phyloP scores from a whole-genome alignment of 2,888 invertebrate genomes.

The Aporophyla lueneburgensis region DNA sequence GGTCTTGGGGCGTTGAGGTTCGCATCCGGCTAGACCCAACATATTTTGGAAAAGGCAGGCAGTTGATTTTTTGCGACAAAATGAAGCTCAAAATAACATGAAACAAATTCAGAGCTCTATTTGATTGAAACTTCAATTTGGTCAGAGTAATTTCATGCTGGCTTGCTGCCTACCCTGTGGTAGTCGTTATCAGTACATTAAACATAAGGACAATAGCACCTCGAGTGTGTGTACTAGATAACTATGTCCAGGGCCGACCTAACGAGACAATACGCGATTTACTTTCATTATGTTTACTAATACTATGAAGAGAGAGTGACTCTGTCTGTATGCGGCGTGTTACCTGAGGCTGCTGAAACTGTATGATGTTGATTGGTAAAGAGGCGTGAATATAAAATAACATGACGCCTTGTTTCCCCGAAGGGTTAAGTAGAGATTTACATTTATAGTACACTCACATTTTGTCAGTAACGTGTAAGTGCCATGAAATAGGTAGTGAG shows the following conservation, averaged over 20 bases:
- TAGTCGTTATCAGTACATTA: neutral
- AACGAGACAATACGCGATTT: conserved; percentile 5
- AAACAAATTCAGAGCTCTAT: neutral
- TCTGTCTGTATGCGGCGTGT: neutral
- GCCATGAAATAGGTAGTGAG: neutral
- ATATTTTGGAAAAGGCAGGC: too few species aligned
- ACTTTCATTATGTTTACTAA: conserved; percentile 12
- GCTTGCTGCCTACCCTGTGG: neutral
- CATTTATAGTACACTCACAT: neutral
- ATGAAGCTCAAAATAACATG: neutral
- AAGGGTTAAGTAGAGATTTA: neutral
- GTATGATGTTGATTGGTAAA: neutral
- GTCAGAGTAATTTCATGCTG: neutral
- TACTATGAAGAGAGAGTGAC: neutral
- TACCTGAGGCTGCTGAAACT: neutral
- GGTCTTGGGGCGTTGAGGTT: too few species aligned
- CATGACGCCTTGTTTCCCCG: neutral
- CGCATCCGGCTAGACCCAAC: too few species aligned
- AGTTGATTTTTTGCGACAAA: neutral
- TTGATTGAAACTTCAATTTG: neutral
- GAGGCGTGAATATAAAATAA: neutral
- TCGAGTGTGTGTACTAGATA: conserved; percentile 19
- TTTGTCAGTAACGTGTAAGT: neutral
- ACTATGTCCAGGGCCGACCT: neutral
- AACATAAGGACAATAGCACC: conserved; percentile 22